Evolutionary conservation across 2,888 invertebrate genomes (phyloP), one percentile per base, ranked within the genome.

Genomic region (Phengaris alcon): DNA sequence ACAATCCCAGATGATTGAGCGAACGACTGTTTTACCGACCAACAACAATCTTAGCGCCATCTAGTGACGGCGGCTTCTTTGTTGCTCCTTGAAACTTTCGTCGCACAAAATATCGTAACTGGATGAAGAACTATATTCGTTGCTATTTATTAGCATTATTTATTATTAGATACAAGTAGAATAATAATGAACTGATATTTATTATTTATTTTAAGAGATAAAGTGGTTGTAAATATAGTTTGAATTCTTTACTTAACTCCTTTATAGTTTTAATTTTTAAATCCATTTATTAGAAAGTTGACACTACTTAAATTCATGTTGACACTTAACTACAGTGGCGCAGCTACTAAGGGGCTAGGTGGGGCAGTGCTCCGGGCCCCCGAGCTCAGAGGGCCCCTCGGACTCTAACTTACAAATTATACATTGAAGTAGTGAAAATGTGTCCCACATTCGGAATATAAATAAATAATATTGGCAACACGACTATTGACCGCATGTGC

Each of bases 161-260:
- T 9, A 64, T 35, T 35, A 10, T 64, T 64, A 64, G 35, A 12
- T 64, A 64, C 6, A 64, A 64, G 2, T 64, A 64, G 35, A 35
- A 1, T 44, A 69, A 48, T 48, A 46, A 8, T 72, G 54, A 52
- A 72, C 72, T 52, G 72, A 72, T 72, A 72, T 35, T 54, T 54
- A 54, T 54, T 70, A 51, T 70, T 70, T 69, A 69, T 69, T 70
- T 51, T 48, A 51, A 8, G 48, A 51, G 22, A 22, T 44, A 15
- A 52, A 70, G 8, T 52, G 54, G 35, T 52, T 72, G 72, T 72
- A 72, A 72, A 72, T 72, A 72, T 72, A 54, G 72, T 54, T 48
- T 70, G 70, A 51, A 70, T 64, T 22, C 35, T 6, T 64, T 9
- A 64, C 64, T 64, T 64, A 64, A 12, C 64, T 64, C 13, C 12